These are phyloP conservation scores for Dryomyza anilis DNA, from an alignment of 2,888 invertebrate genomes.

Conservation along the genomic window DNA sequence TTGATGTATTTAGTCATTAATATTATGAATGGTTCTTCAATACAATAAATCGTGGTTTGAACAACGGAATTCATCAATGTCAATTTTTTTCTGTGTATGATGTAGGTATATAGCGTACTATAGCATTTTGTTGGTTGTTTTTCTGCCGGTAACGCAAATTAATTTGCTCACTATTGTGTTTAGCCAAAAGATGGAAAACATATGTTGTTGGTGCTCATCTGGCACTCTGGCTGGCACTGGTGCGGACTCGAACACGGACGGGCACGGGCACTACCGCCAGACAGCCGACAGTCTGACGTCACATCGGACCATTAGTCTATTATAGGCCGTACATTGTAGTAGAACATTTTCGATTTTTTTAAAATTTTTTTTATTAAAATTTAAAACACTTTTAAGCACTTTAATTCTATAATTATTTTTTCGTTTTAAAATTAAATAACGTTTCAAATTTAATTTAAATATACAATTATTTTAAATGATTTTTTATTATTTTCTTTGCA, in stretches of 20 bases:
- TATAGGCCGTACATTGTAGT: not conserved
- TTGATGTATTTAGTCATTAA: no score
- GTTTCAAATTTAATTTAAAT: not conserved
- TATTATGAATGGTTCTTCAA: no score
- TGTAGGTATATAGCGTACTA: not conserved
- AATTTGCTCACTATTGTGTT: constrained; percentile 2
- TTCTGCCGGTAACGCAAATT: constrained; percentile 4
- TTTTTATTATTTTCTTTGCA: not conserved
- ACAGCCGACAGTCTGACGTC: constrained; percentile 5
- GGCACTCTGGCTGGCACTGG: no score
- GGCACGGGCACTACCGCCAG: no score
- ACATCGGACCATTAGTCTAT: not conserved
- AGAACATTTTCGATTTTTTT: not conserved
- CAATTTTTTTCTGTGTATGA: not conserved
- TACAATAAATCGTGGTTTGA: no score
- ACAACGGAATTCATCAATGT: not conserved
- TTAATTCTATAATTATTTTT: not conserved
- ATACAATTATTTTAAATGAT: not conserved
- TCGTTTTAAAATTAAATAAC: not conserved
- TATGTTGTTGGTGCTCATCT: not conserved
- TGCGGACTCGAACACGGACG: no score
- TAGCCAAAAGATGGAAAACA: constrained; percentile 8
- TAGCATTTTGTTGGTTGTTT: not conserved
- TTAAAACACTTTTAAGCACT: not conserved
- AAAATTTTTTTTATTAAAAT: not conserved